Conservation (phyloP, 2,888 invertebrate species). For the Drosophila ustulata region DNA sequence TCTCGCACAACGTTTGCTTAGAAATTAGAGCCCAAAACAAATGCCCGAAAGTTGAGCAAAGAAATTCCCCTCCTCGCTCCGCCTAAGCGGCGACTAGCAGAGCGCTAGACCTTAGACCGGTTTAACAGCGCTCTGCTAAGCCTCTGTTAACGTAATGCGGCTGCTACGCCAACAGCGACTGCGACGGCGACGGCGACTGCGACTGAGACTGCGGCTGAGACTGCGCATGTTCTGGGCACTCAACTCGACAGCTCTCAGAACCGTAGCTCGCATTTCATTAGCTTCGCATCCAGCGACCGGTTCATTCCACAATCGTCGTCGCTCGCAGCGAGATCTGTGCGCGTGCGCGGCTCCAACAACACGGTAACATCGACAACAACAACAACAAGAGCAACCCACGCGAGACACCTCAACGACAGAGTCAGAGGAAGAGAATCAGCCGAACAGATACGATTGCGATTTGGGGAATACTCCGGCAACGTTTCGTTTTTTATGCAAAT, state of each 20-base stretch:
- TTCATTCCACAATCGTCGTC: slow-evolving; percentile 52
- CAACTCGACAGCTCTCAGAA: slow-evolving; percentile 73
- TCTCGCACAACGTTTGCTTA: slow-evolving; percentile 69
- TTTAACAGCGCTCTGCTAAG: slow-evolving; percentile 67
- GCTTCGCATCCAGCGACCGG: slow-evolving; percentile 65
- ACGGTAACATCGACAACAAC: slow-evolving; percentile 11
- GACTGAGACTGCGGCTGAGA: slow-evolving; percentile 39
- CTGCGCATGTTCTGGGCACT: slow-evolving; percentile 70
- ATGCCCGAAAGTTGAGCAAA: slow-evolving; percentile 56
- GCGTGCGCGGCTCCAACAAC: slow-evolving; percentile 61
- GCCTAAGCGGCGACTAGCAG: neutral
- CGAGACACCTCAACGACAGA: slow-evolving; percentile 53
- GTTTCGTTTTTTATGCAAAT: slow-evolving; percentile 60
- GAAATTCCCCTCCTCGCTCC: slow-evolving; percentile 28
- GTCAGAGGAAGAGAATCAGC: slow-evolving; percentile 17
- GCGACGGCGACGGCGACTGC: slow-evolving; percentile 22
- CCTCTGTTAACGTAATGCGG: slow-evolving; percentile 43
- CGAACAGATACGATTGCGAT: slow-evolving; percentile 4
- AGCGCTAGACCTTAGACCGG: slow-evolving; percentile 55
- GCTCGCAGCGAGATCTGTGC: slow-evolving; percentile 63
- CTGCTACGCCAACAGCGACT: slow-evolving; percentile 1
- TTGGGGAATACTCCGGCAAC: slow-evolving; percentile 15
- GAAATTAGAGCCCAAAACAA: slow-evolving; percentile 80
- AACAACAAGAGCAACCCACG: slow-evolving; percentile 57
- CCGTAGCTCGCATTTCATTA: slow-evolving; percentile 79